Evolutionary conservation across 1,140 invertebrate species (phyloP).

Genomic region (Drosophila nasuta): DNA sequence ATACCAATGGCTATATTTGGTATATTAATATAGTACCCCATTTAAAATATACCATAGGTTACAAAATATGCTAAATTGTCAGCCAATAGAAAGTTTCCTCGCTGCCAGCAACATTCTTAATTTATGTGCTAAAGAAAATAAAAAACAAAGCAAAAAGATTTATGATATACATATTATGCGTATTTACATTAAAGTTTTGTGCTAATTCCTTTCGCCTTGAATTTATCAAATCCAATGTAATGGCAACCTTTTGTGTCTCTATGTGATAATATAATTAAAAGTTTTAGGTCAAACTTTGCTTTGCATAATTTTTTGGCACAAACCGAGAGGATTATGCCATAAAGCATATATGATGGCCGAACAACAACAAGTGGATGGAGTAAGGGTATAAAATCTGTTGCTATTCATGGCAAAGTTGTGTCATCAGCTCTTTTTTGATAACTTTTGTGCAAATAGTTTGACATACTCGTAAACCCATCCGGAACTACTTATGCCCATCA

Average conservation of each 20-base stretch:
- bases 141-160: background rate
- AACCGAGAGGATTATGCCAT: background rate
- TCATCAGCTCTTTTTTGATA: conserved; percentile 3
- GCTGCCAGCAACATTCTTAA: no score
- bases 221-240: background rate
- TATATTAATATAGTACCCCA: no score
- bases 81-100: no score
- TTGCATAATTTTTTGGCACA: background rate
- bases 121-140: background rate
- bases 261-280: background rate
- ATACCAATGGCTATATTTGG: no score
- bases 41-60: no score
- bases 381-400: conserved; percentile 3
- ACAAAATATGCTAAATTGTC: no score
- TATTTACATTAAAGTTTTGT: background rate
- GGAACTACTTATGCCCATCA: conserved; percentile 10
- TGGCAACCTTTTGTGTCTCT: background rate
- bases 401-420: background rate
- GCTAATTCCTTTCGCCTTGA: background rate
- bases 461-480: conserved; percentile 4
- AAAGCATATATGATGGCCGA: background rate
- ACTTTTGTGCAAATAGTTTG: conserved; percentile 35
- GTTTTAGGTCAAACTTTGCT: conserved; percentile 6
- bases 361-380: no score
- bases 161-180: background rate